Evolutionary conservation across 2,797 vertebrate genomes (phyloP), one percentile per base, ranked within the genome.

Genomic region (Poeciliopsis presidionis): DNA sequence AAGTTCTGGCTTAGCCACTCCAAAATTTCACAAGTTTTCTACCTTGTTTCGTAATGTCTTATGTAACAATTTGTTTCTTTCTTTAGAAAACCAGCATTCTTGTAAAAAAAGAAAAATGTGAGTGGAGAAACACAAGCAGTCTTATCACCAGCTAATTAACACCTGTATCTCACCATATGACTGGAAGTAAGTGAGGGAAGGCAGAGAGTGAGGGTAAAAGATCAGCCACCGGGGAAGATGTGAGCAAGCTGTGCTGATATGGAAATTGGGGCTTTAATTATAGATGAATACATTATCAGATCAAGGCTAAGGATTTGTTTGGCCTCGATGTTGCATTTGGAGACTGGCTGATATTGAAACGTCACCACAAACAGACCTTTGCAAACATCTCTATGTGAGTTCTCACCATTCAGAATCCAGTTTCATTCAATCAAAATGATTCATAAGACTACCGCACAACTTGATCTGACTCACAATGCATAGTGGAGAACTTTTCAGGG

Each of bases 221-320:
- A 86, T 87, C 85, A 86, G 86, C 76, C 72, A 69, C 80, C 1
- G 1, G 78, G 70, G 84, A 88, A 91, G 86, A 91, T 93, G 94
- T 86, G 90, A 94, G 90, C 84, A 79, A 81, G 89, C 80, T 9
- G 76, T 33, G 84, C 89, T 83, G 80, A 89, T 92, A 94, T 96
- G 94, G 88, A 95, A 94, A 95, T 93, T 81, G 82, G 80, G 79
- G n/a, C 78, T 93, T 95, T 95, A 95, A 95, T 96, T 95, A 94
- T 90, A 85, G 89, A 93, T 90, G 93, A 94, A 93, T 89, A 91
- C 89, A 92, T 95, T 92, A 91, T 89, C 76, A 86, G 89, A 93
- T 94, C 87, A 92, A 90, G 89, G 87, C 86, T 59, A 63, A 87
- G 86, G 85, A 81, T 83, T 89, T 88, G 85, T 87, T 78, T 72